Evolutionary conservation across 2,113 vertebrate genomes (phyloP), one percentile per base, ranked within the genome.

Genomic region (Anser cygnoides): DNA sequence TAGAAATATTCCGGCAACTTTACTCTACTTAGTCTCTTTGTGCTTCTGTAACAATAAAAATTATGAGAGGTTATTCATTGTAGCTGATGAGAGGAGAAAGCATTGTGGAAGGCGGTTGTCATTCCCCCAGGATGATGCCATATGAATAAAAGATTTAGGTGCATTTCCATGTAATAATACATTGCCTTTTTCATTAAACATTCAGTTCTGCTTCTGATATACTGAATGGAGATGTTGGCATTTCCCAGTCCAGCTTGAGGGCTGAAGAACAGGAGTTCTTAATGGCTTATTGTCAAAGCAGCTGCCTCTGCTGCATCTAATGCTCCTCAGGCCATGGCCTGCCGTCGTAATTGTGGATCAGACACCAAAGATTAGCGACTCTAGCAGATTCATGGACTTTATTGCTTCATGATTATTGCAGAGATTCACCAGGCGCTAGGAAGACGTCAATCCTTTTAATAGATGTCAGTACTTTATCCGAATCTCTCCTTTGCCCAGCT

Each of bases 121-220:
- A 41, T 55, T 93, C 74, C 93, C 74, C 25, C 44, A 50, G 78
- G 87, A 94, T 31, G n/a, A 83, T 92, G 54, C 49, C 3, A 3
- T 6, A 79, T 95, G 71, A 91, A 76, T 91, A 94, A 83, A 88
- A 94, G 74, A 78, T 90, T 25, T 29, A n/a, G 70, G 54, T 49
- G 70, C 15, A 37, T 95, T 93, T 95, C 89, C 61, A 74, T 77
- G 50, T 0, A 3, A 70, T 88, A 3, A 70, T 88, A 59, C 55
- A 74, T 59, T 37, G 59, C 80, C 81, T 58, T 88, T 86, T 63
- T 67, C 74, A 49, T 76, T 83, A 68, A 67, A 35, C 87, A 73
- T 73, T 70, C 90, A 52, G 66, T 79, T 76, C 37, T 44, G 41
- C 25, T 70, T 76, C 37, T 49, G 59, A 63, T 63, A 35, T 5